Evolutionary conservation across 2,113 vertebrate genomes (phyloP).

Genomic region (Spea bombifrons): DNA sequence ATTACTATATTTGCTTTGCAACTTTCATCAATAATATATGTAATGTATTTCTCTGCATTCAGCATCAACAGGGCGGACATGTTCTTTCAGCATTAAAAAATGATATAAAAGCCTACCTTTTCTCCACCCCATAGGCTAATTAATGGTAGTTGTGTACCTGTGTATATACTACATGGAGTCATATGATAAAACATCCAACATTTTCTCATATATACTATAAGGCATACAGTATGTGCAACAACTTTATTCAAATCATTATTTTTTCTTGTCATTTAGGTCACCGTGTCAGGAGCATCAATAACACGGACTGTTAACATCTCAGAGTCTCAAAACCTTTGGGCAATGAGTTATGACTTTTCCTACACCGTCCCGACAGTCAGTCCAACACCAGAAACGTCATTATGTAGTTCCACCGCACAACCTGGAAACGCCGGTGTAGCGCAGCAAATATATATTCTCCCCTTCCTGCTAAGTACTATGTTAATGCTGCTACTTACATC

Average conservation of each 20-base stretch:
- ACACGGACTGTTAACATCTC: conserved; percentile 59
- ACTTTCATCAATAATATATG: no score
- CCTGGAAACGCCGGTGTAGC: neutral
- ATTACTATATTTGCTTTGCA: no score
- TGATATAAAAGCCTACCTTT: no score
- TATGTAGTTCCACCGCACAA: conserved; percentile 50
- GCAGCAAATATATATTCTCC: conserved; percentile 47
- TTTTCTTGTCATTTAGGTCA: conserved; percentile 62
- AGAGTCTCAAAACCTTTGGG: conserved; percentile 56
- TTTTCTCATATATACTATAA: no score
- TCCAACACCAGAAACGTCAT: conserved; percentile 42
- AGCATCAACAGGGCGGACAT: no score
- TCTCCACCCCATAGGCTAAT: no score
- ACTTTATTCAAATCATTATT: neutral
- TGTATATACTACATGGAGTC: no score
- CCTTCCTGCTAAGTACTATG: neutral
- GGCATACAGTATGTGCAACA: neutral
- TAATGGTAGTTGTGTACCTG: no score
- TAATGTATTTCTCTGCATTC: no score
- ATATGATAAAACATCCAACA: no score
- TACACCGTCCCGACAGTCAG: conserved; percentile 49
- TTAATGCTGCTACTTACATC: conserved; percentile 6
- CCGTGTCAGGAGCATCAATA: conserved; percentile 58
- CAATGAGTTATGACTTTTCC: conserved; percentile 63
- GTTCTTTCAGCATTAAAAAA: no score